Base-by-base conservation (phyloP, 1,140 invertebrate genomes). In the Agraylea sexmaculata region DNA sequence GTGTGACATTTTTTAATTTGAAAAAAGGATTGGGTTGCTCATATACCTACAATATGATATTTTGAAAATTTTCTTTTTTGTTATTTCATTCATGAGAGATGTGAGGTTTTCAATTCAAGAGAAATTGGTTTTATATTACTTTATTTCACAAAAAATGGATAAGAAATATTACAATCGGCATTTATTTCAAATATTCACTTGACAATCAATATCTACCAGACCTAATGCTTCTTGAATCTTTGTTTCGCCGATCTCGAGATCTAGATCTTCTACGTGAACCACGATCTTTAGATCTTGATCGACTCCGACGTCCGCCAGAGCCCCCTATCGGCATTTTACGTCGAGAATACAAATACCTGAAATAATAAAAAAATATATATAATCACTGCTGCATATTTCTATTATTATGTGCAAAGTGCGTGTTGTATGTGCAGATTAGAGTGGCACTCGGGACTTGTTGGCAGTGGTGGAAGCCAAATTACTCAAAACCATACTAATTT, bases 341-440 rank as follows among this genome's bases (percentile, higher is more conserved):
- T 8, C 77, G 66, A 3, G 75, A 73, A 54, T 74, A 75, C 43
- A 74, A 49, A 55, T 78, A 75, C 49, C 71, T 73, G 54, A 6
- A 62, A 57, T 11, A 48, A 47, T 43, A 30, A 42, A 13, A 46
- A 57, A 52, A 43, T 49, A 57, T 39, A 59, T 62, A 12, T 55
- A 49, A 37, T 15, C n/a, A 34, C 30, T 37, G 13, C 18, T 22
- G 20, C 36, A 13, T 3, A 27, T 17, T 20, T n/a, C n/a, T n/a
- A n/a, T n/a, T n/a, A n/a, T n/a, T n/a, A n/a, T n/a, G n/a, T n/a
- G n/a, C n/a, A n/a, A n/a, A n/a, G n/a, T n/a, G n/a, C n/a, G n/a
- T n/a, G n/a, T n/a, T n/a, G n/a, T n/a, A n/a, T n/a, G n/a, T n/a
- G n/a, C n/a, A n/a, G n/a, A n/a, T n/a, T n/a, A n/a, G n/a, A n/a